Base-by-base conservation (phyloP, 2,888 invertebrate genomes). In the Blastobasis adustella region DNA sequence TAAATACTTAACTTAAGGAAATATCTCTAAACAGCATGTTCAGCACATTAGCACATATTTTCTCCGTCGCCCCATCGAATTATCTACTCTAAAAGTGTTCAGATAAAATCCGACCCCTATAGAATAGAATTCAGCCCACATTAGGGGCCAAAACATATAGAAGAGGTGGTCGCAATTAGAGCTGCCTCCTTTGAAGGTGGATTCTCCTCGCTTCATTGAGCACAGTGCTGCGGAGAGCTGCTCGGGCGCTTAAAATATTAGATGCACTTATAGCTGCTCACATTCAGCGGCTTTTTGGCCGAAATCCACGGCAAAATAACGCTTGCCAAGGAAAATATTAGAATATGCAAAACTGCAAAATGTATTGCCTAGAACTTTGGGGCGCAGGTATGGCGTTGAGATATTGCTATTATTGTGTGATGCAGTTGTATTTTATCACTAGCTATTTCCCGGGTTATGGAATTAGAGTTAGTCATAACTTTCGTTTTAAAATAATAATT, bases 161-260 rank as follows among this genome's bases (percentile, higher is more conserved):
- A 55, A 57, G 57, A 61, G 59, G 57, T 56, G 59, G 47, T 54
- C 58, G 63, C 69, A 78, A 78, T 77, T 75, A 76, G 69, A 71
- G 59, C 54, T 56, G 58, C 60, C 62, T 62, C 65, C 72, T 79
- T 75, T 76, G 72, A 75, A 63, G 73, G 62, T 50, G 59, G 61
- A 65, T 71, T 54, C 58, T 52, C 52, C 56, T 57, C 70, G 71
- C 67, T 69, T 70, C 76, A 76, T 69, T 74, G 76, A 65, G 57
- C 76, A 76, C 54, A 61, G 53, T 62, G 67, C 66, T 67, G 69
- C 68, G 69, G 72, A 59, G 70, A 68, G 64, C 58, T 54, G 62
- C 60, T 60, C 58, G 58, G 57, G 49, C 59, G 61, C 67, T 74
- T 60, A 63, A 69, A 71, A 63, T 65, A 58, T 63, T 54, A 47